phyloP scores from a whole-genome alignment of 53 echinoderm and acorn worm species.

The Temnopleurus reevesii region DNA sequence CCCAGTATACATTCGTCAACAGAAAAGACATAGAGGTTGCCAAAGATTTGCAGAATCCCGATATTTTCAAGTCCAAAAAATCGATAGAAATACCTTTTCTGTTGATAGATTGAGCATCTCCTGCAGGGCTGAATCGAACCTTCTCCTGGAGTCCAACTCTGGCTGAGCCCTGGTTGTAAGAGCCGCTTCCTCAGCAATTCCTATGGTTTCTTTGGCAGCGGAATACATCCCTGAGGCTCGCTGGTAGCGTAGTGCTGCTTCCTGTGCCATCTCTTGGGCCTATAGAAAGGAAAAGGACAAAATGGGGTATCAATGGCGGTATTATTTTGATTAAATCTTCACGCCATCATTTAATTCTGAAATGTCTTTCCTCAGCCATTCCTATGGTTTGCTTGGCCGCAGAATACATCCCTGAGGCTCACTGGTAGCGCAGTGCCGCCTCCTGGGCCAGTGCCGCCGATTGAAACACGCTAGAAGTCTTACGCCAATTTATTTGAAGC shows the following conservation, averaged over 20 bases:
- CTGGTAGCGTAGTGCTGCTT: conserved; percentile 80
- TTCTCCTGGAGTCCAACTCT: conserved; percentile 61
- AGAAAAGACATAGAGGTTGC: no score
- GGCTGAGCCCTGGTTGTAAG: conserved; percentile 12
- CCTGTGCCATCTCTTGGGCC: conserved; percentile 86
- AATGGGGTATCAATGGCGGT: no score
- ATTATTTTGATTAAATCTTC: no score
- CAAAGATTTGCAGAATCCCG: no score
- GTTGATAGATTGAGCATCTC: conserved; percentile 95
- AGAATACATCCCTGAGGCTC: conserved; percentile 74
- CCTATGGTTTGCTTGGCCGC: conserved; percentile 92
- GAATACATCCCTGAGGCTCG: conserved; percentile 75
- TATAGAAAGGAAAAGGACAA: not conserved
- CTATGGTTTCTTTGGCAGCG: conserved; percentile 92
- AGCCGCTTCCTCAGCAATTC: conserved; percentile 80
- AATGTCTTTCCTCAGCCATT: conserved; percentile 63
- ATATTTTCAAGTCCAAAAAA: no score
- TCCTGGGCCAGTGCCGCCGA: conserved; percentile 87
- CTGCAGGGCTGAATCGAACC: conserved; percentile 89
- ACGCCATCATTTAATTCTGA: no score
- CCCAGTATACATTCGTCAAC: no score
- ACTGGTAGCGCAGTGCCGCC: conserved; percentile 79
- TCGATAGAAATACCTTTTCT: conserved; percentile 73
- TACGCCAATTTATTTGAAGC: no score
- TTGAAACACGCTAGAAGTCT: no score